Conservation (phyloP, 2,888 invertebrate species). For the Mesorhabditis spiculigera region DNA sequence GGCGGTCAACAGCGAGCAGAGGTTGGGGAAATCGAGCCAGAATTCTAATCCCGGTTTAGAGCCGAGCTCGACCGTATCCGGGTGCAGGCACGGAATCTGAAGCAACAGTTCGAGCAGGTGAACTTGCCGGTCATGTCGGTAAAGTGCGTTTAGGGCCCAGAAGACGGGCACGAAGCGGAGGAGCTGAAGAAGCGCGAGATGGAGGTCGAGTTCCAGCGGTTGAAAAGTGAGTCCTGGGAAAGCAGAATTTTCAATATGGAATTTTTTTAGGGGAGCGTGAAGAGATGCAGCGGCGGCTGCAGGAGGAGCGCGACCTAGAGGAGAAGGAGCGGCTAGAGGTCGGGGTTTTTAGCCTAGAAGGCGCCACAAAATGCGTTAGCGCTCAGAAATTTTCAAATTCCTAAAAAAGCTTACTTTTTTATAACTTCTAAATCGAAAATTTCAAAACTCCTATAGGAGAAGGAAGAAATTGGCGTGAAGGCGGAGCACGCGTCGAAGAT, state of each 20-base stretch:
- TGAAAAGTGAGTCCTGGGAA: conserved; percentile 46
- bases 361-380: no score
- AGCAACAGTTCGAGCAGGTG: conserved; percentile 58
- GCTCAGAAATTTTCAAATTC: no score
- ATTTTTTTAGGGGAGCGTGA: conserved; percentile 41
- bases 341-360: background rate
- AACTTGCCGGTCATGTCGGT: conserved; percentile 26
- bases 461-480: conserved; percentile 43
- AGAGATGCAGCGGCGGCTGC: conserved; percentile 46
- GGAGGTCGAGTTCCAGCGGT: conserved; percentile 57
- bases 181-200: conserved; percentile 59
- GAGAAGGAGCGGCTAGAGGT: conserved; percentile 23
- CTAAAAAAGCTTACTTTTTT: no score
- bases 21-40: background rate
- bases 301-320: conserved; percentile 45
- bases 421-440: background rate
- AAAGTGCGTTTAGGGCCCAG: conserved; percentile 49
- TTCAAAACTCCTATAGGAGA: background rate
- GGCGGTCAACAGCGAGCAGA: conserved; percentile 24
- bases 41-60: conserved; percentile 6
- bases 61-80: conserved; percentile 38
- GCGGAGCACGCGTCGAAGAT: conserved; percentile 58
- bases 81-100: conserved; percentile 46
- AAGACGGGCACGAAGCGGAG: conserved; percentile 57
- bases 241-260: no score